Evolutionary conservation across 2,797 vertebrate genomes (phyloP).

Genomic region (Glossophaga mutica): DNA sequence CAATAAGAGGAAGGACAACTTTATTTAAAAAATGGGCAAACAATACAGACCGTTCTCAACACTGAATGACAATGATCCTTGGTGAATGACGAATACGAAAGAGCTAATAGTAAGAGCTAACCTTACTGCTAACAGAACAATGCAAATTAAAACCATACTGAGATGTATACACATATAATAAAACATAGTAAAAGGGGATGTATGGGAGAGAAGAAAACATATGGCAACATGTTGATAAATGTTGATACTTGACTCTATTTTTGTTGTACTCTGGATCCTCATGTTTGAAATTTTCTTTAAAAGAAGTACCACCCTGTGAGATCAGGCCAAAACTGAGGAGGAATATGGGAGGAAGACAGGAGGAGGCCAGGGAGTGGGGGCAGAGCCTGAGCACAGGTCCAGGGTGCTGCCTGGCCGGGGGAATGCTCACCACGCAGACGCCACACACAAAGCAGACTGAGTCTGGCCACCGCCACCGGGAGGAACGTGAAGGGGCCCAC

Average conservation of each 20-base stretch:
- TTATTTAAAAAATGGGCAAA: not conserved
- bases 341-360: not conserved
- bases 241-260: not conserved
- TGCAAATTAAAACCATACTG: not conserved
- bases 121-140: not conserved
- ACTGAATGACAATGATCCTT: not conserved
- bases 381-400: not conserved
- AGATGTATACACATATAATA: not conserved
- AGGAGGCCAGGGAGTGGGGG: not conserved
- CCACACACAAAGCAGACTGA: not conserved
- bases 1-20: not conserved
- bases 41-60: not conserved
- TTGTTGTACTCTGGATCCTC: not conserved
- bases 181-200: not conserved
- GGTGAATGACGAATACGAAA: not conserved
- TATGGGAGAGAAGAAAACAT: not conserved
- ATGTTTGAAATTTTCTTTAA: not conserved
- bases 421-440: fast-evolving
- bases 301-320: not conserved
- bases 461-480: not conserved
- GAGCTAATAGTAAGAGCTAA: not conserved
- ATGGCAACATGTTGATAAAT: not conserved
- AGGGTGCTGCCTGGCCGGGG: too few relatives aligned
- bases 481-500: not conserved
- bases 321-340: not conserved